Conservation (phyloP, 2,888 invertebrate species). For the Cephus pulcher region DNA sequence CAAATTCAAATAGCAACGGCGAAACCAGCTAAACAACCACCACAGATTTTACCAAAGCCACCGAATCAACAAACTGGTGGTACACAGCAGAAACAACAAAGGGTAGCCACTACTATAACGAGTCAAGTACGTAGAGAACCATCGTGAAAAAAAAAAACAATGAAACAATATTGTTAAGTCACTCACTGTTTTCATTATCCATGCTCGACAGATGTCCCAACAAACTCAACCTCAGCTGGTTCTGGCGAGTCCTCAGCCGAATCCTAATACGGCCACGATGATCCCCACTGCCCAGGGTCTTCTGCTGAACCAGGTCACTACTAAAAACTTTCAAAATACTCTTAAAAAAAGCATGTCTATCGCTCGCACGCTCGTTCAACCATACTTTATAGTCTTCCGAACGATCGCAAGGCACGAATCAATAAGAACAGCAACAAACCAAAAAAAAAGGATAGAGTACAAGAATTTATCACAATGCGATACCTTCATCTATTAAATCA, state of each 20-base stretch:
- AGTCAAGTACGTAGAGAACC: conserved; percentile 50
- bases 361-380: conserved; percentile 1
- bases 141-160: not conserved
- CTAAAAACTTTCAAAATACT: not conserved
- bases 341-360: not conserved
- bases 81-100: conserved; percentile 59
- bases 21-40: conserved; percentile 68
- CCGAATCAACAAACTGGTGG: conserved; percentile 59
- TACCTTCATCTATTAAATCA: not conserved
- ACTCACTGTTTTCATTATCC: not conserved
- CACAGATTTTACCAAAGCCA: conserved; percentile 74
- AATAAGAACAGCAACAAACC: not conserved
- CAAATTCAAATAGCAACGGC: conserved; percentile 62
- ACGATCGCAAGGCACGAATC: not conserved
- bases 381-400: not conserved
- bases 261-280: conserved; percentile 62
- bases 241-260: conserved; percentile 64
- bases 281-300: conserved; percentile 65
- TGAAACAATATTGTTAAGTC: not conserved
- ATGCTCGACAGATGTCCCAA: conserved; percentile 57
- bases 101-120: conserved; percentile 62
- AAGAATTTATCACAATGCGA: not conserved
- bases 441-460: not conserved
- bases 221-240: conserved; percentile 66
- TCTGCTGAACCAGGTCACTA: conserved; percentile 64